Evolutionary conservation across 2,113 vertebrate species (phyloP).

Genomic region (Cariama cristata): DNA sequence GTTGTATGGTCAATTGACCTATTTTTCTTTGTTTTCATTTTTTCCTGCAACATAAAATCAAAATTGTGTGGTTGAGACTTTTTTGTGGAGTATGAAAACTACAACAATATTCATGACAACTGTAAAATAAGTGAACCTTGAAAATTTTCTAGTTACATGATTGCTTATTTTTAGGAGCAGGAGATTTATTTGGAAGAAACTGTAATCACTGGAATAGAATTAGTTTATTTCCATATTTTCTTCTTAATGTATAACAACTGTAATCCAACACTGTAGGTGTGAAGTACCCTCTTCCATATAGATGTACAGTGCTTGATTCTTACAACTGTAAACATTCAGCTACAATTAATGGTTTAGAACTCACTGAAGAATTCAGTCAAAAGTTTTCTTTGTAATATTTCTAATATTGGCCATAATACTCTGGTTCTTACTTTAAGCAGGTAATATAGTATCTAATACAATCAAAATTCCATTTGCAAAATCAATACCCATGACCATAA

Average conservation of each 20-base stretch:
- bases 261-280: background rate
- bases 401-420: background rate
- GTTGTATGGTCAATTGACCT: accelerated
- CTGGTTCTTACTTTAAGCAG: background rate
- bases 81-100: background rate
- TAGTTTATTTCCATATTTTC: background rate
- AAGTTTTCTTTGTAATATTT: background rate
- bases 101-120: background rate
- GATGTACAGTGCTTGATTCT: background rate
- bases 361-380: background rate
- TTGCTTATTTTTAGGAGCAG: background rate
- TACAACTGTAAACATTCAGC: background rate
- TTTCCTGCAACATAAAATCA: background rate
- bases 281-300: background rate
- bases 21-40: background rate
- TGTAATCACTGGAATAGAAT: background rate
- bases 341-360: background rate
- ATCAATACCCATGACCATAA: background rate
- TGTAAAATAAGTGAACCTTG: background rate
- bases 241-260: background rate
- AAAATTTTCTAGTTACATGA: background rate
- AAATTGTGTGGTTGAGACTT: background rate
- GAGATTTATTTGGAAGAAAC: background rate
- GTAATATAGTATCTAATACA: background rate
- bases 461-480: background rate